Base-by-base conservation (phyloP, 2,797 vertebrate species). In the Sebastes variabilis region DNA sequence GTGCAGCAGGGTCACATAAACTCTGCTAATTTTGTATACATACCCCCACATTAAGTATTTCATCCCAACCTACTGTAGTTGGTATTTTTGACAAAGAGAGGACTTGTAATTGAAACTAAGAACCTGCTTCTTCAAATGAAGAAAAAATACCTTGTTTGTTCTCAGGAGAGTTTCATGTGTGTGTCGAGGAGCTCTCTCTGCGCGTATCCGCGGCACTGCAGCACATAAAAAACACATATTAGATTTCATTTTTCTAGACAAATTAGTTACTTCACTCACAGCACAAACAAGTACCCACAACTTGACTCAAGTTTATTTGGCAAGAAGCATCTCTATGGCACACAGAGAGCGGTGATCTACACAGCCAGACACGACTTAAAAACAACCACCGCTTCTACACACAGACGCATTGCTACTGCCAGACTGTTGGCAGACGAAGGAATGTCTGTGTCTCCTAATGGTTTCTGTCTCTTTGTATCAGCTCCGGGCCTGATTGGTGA, bases 181-280 rank as follows among this genome's bases (percentile, higher is more conserved):
- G 90, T 75, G 49, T 24, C 5, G 95, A 92, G 49, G 87, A 72
- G 75, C 81, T 94, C 83, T 95, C 92, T 88, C 87, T 91, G 75
- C 84, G 89, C 27, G 92, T 94, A 60, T 95, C 93, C 70, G 94
- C 65, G 76, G 81, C 88, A 46, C 93, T 94, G 52, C 46, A 77
- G 66, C n/a, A 78, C 24, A 89, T 42, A 54, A 13, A 13, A 12
- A 88, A 16, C 11, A 77, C 38, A 79, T 13, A 42, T 73, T 59
- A 46, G 20, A 85, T 72, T 65, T 71, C 6, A 58, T 5, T n/a
- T 30, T 60, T 72, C 16, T 5, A 24, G 12, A 27, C 38, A 12
- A 75, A 73, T 69, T 3, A 34, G 25, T 62, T 8, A 42, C 32
- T 70, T 73, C 27, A 25, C 71, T 67, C 42, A 54, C 56, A 36